Base-by-base conservation (phyloP, 2,888 invertebrate genomes). In the Hermaeophaga mercurialis region DNA sequence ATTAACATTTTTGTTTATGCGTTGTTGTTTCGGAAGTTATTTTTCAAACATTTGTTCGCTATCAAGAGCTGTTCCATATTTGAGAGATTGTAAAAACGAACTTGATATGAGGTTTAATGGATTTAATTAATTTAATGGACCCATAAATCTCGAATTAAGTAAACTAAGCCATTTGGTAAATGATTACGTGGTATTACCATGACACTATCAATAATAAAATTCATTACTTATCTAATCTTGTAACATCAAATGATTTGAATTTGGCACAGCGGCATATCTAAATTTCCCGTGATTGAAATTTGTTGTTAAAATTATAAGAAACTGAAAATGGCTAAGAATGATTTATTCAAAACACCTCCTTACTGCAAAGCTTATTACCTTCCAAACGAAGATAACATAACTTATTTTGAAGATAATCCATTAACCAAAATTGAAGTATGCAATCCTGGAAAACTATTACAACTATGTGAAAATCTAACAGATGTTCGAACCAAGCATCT, bases 371-470 rank as follows among this genome's bases (percentile, higher is more conserved):
- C 49, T 44, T 52, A 31, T 19, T 28, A 34, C 8, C 36, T 48
- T 19, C 50, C 59, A 48, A 49, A 52, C 41, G 55, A 50, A 45
- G 59, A 59, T 38, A 49, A 58, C 22, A 55, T 56, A 52, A 33
- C 58, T 34, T 54, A 54, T 36, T 33, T 49, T 15, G 59, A 62
- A 33, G 66, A 65, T 6, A 45, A 56, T 28, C 60, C 61, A 36
- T 59, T 69, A n/a, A 60, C 72, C 36, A 70, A 70, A 54, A 74
- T 85, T 36, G 77, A 81, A 70, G 72, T 78, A 34, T 83, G 81
- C 55, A 82, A 85, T 69, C 84, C 84, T 3, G 81, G 81, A 6
- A 82, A 81, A 73, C 77, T 85, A 59, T 71, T 85, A 57, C 79
- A 81, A 58, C 74, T 85, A 44, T 77, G 81, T 22, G 81, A 82